Percentiles rank a stretch among this genome's conserved stretches.
These are phyloP conservation scores for Lamprologus lemairii DNA, from an alignment of 2,113 vertebrate species.

Conservation along the genomic window DNA sequence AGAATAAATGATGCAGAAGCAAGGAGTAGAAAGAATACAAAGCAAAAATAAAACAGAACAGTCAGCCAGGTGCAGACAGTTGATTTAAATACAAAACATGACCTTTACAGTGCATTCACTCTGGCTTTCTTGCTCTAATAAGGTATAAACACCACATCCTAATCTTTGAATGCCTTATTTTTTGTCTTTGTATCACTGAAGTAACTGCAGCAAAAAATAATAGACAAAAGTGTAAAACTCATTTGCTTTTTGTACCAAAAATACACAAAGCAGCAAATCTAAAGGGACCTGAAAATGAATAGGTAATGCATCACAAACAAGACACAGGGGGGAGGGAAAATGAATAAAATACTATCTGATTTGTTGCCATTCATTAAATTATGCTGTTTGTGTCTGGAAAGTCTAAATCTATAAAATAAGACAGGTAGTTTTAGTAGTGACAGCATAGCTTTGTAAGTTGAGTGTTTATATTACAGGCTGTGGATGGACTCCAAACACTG, in stretches of 20 bases:
- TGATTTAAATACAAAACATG: conserved; percentile 18
- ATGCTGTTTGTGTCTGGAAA: neutral
- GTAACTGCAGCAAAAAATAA: neutral
- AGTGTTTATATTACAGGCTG: neutral
- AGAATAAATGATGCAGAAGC: conserved; percentile 7
- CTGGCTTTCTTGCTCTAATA: neutral
- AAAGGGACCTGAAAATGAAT: neutral
- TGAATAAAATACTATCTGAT: neutral
- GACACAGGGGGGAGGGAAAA: neutral
- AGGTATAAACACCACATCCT: neutral
- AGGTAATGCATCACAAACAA: neutral
- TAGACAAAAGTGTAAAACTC: neutral
- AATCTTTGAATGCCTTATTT: neutral
- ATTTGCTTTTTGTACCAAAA: neutral
- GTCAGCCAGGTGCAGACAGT: conserved; percentile 13
- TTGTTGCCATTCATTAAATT: neutral
- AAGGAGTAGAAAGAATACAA: neutral
- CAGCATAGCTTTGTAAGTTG: neutral
- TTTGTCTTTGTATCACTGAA: neutral
- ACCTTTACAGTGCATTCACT: conserved; percentile 1
- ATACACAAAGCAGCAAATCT: neutral
- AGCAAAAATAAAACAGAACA: neutral
- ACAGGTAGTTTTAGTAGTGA: neutral
- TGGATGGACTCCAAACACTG: neutral
- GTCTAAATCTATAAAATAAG: neutral